These are phyloP conservation scores for Mallateleia sp. DNA, from an alignment of 2,888 invertebrate species.

Conservation along the genomic window DNA sequence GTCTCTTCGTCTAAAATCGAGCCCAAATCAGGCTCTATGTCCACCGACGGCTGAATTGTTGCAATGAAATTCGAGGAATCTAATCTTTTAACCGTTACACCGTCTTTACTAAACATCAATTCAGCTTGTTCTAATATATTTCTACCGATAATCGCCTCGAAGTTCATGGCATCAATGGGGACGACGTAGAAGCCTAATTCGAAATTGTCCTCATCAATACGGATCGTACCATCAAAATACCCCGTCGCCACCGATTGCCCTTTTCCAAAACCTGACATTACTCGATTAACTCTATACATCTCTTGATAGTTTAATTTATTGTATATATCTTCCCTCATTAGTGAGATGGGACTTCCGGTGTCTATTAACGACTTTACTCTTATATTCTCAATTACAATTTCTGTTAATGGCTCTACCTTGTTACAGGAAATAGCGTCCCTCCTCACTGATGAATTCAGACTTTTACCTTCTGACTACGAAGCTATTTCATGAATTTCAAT, in stretches of 20 bases:
- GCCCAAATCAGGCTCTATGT: too few species aligned
- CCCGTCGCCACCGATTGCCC: constrained; percentile 23
- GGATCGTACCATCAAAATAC: constrained; percentile 19
- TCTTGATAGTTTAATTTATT: constrained; percentile 2
- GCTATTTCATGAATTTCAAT: too few species aligned
- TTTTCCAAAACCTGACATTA: constrained; percentile 31
- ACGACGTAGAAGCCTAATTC: constrained; percentile 7
- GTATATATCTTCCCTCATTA: constrained; percentile 14
- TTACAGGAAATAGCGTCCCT: too few species aligned
- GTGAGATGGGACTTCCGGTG: constrained; percentile 32
- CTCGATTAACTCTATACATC: neutral
- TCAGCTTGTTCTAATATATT: constrained; percentile 24
- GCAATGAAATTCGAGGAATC: neutral
- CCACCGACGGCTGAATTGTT: too few species aligned
- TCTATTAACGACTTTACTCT: constrained; percentile 12
- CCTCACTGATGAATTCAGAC: too few species aligned
- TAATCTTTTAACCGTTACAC: neutral
- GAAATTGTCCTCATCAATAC: constrained; percentile 16
- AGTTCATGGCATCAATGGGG: constrained; percentile 19
- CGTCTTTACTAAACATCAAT: neutral
- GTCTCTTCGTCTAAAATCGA: too few species aligned
- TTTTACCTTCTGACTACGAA: too few species aligned
- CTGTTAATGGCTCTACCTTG: too few species aligned
- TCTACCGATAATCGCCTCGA: constrained; percentile 22
- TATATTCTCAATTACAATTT: constrained; percentile 18